Base-by-base conservation (phyloP, 2,888 invertebrate species). In the Pseudoips prasinana region DNA sequence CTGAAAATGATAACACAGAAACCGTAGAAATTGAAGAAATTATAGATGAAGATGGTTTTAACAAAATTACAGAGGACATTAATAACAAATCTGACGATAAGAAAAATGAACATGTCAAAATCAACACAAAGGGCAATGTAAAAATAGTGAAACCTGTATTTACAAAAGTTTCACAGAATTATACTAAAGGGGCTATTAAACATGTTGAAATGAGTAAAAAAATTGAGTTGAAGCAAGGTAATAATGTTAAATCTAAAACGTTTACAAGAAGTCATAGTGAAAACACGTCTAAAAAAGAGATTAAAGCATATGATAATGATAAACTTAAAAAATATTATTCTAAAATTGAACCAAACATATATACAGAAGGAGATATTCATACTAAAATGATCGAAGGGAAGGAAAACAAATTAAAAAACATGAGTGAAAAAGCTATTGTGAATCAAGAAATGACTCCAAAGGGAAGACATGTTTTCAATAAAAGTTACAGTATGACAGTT, bases 401-500 rank as follows among this genome's bases (percentile, higher is more conserved):
- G n/a, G n/a, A n/a, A n/a, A n/a, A n/a, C n/a, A n/a, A n/a, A n/a
- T n/a, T n/a, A n/a, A n/a, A n/a, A n/a, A n/a, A n/a, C n/a, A n/a
- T n/a, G n/a, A n/a, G n/a, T 10, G 20, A 14, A 22, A 28, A 24
- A 1, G 8, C 9, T 18, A 18, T n/a, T 19, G 10, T 10, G 1
- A 26, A 11, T 7, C 8, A 10, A 14, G 7, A 17, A 18, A 5
- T 8, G 8, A 20, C 1, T 22, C 6, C 9, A 8, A 30, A 18
- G n/a, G n/a, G n/a, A 18, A 18, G 18, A 18, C 18, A 3, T 3
- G 45, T 65, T 10, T 37, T 72, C 3, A 71, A 57, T 48, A 69
- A 20, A 20, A 20, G 20, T 20, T 2, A 20, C 7, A 20, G 20
- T n/a, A 7, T 14, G 14, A 5, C 5, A 14, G 14, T 14, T 14